Conservation (phyloP, 2,888 invertebrate genomes). For the Zygogramma bicolorata region DNA sequence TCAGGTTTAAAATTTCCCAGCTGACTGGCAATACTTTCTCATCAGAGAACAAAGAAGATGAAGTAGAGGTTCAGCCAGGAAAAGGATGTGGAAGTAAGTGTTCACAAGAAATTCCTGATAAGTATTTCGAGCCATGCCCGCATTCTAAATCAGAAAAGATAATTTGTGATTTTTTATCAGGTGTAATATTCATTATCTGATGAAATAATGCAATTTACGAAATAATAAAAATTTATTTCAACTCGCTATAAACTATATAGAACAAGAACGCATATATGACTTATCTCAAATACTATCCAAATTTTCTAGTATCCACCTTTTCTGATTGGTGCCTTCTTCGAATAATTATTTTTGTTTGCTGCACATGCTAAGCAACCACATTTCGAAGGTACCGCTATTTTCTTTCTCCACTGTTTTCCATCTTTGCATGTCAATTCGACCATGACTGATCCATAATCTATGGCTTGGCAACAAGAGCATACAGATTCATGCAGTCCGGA, state of each 20-base stretch:
- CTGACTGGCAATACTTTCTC: too few relatives aligned
- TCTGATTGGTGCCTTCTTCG: constrained; percentile 5
- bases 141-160: too few relatives aligned
- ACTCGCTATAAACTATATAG: not conserved
- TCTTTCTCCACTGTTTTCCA: constrained; percentile 58
- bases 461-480: constrained; percentile 71
- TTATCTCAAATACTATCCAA: not conserved
- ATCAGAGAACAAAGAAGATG: too few relatives aligned
- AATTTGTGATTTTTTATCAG: too few relatives aligned
- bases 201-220: not conserved
- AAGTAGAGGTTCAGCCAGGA: too few relatives aligned
- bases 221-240: not conserved
- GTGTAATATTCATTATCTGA: too few relatives aligned
- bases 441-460: constrained; percentile 53
- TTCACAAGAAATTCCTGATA: too few relatives aligned
- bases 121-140: too few relatives aligned
- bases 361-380: constrained; percentile 63
- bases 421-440: constrained; percentile 63
- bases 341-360: not conserved
- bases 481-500: constrained; percentile 70
- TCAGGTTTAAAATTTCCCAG: too few relatives aligned
- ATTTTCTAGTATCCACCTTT: not conserved
- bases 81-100: too few relatives aligned
- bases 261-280: not conserved
- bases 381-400: constrained; percentile 61